Evolutionary conservation across 2,797 vertebrate genomes (phyloP).

Genomic region (Peromyscus nudipes): DNA sequence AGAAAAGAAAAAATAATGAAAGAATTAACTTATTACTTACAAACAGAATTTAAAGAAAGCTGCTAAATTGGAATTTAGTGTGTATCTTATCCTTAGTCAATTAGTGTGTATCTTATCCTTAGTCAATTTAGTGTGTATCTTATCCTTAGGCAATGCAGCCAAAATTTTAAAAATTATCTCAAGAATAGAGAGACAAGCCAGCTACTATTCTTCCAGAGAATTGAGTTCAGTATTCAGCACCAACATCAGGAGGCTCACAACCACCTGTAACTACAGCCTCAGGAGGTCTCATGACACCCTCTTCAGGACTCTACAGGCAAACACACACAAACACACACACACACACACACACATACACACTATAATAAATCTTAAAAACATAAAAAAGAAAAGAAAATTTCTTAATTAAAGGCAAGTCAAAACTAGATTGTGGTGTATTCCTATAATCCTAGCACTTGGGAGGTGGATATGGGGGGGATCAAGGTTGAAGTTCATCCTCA

Average conservation of each 20-base stretch:
- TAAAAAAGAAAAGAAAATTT: neutral
- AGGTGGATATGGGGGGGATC: neutral
- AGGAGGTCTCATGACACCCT: neutral
- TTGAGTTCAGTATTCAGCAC: neutral
- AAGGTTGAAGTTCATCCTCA: neutral
- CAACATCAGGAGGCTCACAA: neutral
- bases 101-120: too few relatives aligned
- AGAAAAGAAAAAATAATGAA: neutral
- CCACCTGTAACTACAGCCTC: neutral
- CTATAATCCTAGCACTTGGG: neutral
- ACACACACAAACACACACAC: neutral
- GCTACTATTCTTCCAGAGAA: neutral
- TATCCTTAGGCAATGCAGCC: neutral
- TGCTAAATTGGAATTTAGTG: neutral
- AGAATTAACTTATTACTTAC: neutral
- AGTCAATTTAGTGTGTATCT: too few relatives aligned
- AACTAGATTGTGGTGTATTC: too few relatives aligned
- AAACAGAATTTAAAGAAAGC: conserved; percentile 41
- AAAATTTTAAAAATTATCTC: neutral
- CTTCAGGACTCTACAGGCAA: neutral
- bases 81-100: conserved; percentile 9
- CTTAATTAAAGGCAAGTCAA: conserved; percentile 20
- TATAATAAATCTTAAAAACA: neutral
- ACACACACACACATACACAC: neutral
- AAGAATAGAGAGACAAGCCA: neutral